Evolutionary conservation across 2,888 invertebrate genomes (phyloP).

Genomic region (Melangyna quadrimaculata): DNA sequence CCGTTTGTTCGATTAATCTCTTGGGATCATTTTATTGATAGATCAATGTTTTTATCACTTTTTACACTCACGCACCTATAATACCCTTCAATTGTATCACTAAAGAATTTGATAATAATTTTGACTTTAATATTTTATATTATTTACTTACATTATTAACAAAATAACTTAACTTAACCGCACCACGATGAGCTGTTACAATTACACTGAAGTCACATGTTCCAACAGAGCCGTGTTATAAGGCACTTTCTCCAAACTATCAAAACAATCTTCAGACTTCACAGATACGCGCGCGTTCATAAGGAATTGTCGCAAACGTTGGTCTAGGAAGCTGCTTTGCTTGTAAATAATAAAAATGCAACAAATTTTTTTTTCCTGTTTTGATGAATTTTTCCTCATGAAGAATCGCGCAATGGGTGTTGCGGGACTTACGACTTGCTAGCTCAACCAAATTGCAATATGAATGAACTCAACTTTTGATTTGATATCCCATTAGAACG

Average conservation of each 20-base stretch:
- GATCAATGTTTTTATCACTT: not conserved
- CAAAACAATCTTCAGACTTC: conserved; percentile 3
- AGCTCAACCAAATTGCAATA: not conserved
- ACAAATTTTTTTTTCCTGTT: conserved; percentile 30
- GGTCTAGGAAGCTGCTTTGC: conserved; percentile 1
- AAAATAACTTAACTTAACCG: conserved; percentile 35
- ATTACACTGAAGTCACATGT: conserved; percentile 68
- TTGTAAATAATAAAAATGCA: conserved; percentile 1
- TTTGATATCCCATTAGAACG: conserved; percentile 30
- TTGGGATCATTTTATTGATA: not conserved
- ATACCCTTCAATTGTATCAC: not conserved
- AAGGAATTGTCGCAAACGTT: conserved; percentile 22
- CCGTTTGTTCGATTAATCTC: not conserved
- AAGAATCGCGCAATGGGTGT: not conserved
- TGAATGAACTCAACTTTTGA: conserved; percentile 2
- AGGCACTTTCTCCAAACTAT: conserved; percentile 70
- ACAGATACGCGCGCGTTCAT: not conserved
- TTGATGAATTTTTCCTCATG: not conserved
- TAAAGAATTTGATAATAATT: not conserved
- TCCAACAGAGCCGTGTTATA: conserved; percentile 70
- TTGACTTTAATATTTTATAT: not conserved
- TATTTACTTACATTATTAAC: conserved; percentile 22
- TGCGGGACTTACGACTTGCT: not conserved
- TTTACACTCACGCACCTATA: not conserved
- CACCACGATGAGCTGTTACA: conserved; percentile 51